Conservation (phyloP, 1,140 invertebrate species). For the Drosophila bipectinata region DNA sequence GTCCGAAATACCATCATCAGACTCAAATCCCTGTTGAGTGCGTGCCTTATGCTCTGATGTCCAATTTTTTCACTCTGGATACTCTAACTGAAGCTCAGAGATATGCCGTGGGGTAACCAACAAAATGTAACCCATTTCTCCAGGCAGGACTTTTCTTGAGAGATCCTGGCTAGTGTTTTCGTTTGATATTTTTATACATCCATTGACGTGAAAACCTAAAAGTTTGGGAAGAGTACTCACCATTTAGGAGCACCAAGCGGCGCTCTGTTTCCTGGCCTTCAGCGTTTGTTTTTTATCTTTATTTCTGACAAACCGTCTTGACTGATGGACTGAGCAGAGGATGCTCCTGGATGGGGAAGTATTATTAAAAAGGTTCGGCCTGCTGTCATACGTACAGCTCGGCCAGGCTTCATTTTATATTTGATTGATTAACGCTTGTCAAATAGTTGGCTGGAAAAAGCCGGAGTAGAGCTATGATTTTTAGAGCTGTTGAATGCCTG, state of each 20-base stretch:
- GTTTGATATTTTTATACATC: no score
- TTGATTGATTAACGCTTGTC: conserved; percentile 78
- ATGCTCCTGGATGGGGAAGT: conserved; percentile 42
- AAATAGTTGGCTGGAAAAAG: conserved; percentile 49
- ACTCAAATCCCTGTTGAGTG: conserved; percentile 68
- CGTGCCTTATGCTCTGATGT: conserved; percentile 68
- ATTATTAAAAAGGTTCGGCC: conserved; percentile 77
- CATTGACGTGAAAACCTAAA: neutral
- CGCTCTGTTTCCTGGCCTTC: conserved; percentile 9
- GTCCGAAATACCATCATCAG: conserved; percentile 19
- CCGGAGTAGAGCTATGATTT: neutral
- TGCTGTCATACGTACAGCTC: conserved; percentile 64
- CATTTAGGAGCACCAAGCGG: neutral
- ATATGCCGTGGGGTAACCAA: neutral
- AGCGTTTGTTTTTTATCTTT: conserved; percentile 50
- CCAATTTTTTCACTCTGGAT: conserved; percentile 45
- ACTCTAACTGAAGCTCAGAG: conserved; percentile 2
- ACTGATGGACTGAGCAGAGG: conserved; percentile 20
- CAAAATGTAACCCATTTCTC: no score
- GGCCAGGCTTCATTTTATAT: conserved; percentile 33
- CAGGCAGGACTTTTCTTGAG: no score
- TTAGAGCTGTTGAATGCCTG: conserved; percentile 57
- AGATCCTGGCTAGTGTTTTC: no score
- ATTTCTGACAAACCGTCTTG: conserved; percentile 57
- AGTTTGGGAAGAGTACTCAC: neutral